Conservation (phyloP, 2,113 vertebrate species). For the Solea senegalensis region DNA sequence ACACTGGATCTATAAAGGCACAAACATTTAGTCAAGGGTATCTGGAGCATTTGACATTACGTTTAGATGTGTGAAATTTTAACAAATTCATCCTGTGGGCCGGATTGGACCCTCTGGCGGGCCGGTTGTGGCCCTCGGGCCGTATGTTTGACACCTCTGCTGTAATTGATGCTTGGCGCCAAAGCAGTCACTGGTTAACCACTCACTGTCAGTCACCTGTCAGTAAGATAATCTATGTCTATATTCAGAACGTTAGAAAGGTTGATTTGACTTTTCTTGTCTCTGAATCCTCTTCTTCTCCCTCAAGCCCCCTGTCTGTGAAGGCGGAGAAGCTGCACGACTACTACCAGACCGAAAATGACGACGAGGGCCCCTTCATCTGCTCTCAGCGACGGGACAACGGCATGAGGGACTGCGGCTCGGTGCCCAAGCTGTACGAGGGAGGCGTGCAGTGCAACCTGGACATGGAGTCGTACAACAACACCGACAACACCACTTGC, state of each 20-base stretch:
- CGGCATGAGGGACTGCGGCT: slow-evolving; percentile 91
- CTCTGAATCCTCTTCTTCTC: neutral
- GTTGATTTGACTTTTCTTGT: too few relatives aligned
- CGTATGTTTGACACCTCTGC: too few relatives aligned
- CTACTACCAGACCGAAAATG: slow-evolving; percentile 96
- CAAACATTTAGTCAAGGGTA: too few relatives aligned
- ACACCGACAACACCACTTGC: slow-evolving; percentile 94
- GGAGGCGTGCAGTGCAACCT: slow-evolving; percentile 87
- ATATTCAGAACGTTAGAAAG: too few relatives aligned
- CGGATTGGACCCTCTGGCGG: too few relatives aligned
- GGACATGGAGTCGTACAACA: slow-evolving; percentile 90
- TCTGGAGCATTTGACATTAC: too few relatives aligned
- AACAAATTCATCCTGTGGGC: too few relatives aligned
- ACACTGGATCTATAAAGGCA: too few relatives aligned
- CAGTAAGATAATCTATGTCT: too few relatives aligned
- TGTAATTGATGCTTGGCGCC: neutral
- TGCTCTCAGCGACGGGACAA: slow-evolving; percentile 93
- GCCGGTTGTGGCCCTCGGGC: too few relatives aligned
- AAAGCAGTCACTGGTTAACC: neutral
- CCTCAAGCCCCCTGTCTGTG: slow-evolving; percentile 83
- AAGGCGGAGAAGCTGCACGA: slow-evolving; percentile 83
- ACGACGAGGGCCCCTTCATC: slow-evolving; percentile 97
- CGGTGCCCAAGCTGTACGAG: slow-evolving; percentile 86
- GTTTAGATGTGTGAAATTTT: too few relatives aligned
- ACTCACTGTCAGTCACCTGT: too few relatives aligned